Conservation (phyloP, 2,888 invertebrate genomes). For the Chrysina gloriosa region DNA sequence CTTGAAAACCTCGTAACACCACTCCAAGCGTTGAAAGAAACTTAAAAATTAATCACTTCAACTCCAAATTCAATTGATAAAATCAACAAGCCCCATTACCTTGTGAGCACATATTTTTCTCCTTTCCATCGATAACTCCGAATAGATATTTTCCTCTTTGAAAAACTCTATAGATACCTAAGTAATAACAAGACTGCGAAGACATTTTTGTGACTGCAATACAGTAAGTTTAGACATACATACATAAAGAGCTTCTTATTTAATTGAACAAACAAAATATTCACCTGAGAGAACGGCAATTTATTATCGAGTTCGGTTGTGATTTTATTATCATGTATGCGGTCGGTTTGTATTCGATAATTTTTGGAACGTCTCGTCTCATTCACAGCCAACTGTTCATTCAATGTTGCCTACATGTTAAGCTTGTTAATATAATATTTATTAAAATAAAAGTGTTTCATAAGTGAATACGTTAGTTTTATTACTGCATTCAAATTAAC, state of each 20-base stretch:
- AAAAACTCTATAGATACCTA: constrained; percentile 23
- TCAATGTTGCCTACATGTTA: constrained; percentile 56
- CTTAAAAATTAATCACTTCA: no score
- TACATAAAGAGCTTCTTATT: constrained; percentile 38
- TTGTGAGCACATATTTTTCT: no score
- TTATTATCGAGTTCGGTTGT: constrained; percentile 9
- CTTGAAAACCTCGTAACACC: no score
- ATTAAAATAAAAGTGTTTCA: constrained; percentile 53
- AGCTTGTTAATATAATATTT: constrained; percentile 55
- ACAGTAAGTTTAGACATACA: constrained; percentile 34
- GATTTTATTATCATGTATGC: not conserved
- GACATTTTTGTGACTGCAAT: constrained; percentile 49
- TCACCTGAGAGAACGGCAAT: constrained; percentile 38
- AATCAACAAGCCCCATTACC: no score
- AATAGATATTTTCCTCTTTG: not conserved
- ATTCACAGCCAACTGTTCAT: constrained; percentile 38
- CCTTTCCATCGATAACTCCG: not conserved
- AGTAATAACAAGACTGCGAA: constrained; percentile 50
- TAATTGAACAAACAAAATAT: constrained; percentile 43
- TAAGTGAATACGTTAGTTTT: constrained; percentile 30
- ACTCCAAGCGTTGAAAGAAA: no score
- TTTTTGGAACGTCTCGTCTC: no score
- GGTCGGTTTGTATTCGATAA: no score
- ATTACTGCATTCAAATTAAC: not conserved
- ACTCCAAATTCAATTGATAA: no score